Evolutionary conservation across 2,113 vertebrate species (phyloP).

Genomic region (Corapipo altera): DNA sequence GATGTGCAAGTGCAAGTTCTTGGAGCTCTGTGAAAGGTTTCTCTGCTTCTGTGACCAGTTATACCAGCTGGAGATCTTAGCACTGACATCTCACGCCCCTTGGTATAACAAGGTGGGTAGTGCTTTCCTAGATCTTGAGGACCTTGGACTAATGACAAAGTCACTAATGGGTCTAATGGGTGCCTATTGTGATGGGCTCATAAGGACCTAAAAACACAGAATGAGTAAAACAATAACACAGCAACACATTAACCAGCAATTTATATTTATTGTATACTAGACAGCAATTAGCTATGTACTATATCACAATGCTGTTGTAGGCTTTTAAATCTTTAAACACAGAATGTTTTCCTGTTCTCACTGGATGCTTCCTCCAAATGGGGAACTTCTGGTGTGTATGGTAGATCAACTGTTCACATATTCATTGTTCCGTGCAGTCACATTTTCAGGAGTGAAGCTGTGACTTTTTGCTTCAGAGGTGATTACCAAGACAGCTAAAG

Average conservation of each 20-base stretch:
- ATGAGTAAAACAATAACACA: neutral
- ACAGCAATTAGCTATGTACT: neutral
- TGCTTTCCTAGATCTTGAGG: neutral
- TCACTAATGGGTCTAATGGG: neutral
- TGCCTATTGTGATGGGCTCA: neutral
- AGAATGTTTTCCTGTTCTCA: neutral
- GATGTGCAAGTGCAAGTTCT: neutral
- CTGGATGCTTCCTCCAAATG: neutral
- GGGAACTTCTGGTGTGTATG: neutral
- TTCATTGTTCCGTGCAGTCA: neutral
- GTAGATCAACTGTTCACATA: neutral
- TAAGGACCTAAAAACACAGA: neutral
- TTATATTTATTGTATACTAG: neutral
- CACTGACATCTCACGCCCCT: neutral
- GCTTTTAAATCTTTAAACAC: slow-evolving; percentile 2
- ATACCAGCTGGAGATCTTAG: neutral
- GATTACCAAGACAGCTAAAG: slow-evolving; percentile 12
- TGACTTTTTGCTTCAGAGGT: slow-evolving; percentile 33
- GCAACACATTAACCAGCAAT: neutral
- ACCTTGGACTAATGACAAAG: neutral
- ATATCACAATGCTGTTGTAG: neutral
- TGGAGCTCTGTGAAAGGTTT: neutral
- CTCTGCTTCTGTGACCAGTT: neutral
- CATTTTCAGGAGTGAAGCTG: slow-evolving; percentile 9
- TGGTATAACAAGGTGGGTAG: neutral